A percentile compares a stretch with the other conserved stretches of the same genome.
Evolutionary conservation across 2,797 vertebrate species (phyloP).

Genomic region (Acipenser oxyrinchus): DNA sequence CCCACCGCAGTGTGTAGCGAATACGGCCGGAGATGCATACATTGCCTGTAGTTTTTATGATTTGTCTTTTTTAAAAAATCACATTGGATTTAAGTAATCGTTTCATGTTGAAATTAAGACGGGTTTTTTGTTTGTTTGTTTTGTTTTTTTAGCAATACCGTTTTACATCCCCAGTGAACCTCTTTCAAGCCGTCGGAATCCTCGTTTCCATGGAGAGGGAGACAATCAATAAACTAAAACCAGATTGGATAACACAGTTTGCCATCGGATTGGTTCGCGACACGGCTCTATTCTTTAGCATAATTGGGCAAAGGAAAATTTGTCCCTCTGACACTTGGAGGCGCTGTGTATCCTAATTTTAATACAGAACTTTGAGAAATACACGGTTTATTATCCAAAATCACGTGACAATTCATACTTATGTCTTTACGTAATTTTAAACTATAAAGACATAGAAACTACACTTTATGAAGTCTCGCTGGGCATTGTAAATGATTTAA

Average conservation of each 20-base stretch:
- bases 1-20: not conserved
- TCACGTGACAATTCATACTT: not conserved
- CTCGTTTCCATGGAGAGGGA: not conserved
- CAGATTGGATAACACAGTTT: conserved; percentile 17
- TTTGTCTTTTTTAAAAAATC: conserved; percentile 29
- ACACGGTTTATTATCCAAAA: conserved; percentile 12
- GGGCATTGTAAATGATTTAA: too few relatives aligned
- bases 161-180: not conserved
- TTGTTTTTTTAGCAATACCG: not conserved
- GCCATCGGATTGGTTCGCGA: conserved; percentile 19
- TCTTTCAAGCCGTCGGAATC: not conserved
- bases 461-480: too few relatives aligned
- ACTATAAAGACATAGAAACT: too few relatives aligned
- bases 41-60: conserved; percentile 11
- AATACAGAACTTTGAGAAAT: conserved; percentile 13
- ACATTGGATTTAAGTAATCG: conserved; percentile 11
- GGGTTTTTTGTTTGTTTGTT: not conserved
- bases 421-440: too few relatives aligned
- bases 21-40: not conserved
- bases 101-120: not conserved
- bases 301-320: conserved; percentile 22
- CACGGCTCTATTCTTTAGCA: conserved; percentile 18
- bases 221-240: not conserved
- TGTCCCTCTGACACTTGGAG: conserved; percentile 24
- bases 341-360: conserved; percentile 16